Evolutionary conservation across 2,113 vertebrate species (phyloP).

Genomic region (Bambusicola thoracicus): DNA sequence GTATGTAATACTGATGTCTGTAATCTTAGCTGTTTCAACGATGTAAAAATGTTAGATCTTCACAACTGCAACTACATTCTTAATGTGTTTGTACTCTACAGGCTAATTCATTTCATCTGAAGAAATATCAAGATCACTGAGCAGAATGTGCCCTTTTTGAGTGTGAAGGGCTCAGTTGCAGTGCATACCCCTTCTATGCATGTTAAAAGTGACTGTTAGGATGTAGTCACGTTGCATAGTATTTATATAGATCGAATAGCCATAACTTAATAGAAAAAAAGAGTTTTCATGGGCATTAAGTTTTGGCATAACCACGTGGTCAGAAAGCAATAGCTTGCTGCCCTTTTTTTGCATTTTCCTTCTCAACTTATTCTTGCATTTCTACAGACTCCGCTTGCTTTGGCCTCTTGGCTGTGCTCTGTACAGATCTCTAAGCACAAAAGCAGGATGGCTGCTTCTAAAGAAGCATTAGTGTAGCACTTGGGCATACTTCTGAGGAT

Average conservation of each 20-base stretch:
- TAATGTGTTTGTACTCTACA: not conserved
- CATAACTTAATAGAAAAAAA: not conserved
- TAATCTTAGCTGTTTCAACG: not conserved
- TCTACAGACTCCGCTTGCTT: not conserved
- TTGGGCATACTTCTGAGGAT: not conserved
- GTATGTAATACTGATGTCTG: not conserved
- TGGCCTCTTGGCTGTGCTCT: not conserved
- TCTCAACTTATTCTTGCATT: accelerated
- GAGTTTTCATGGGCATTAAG: not conserved
- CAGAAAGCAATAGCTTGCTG: not conserved
- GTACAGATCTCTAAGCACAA: not conserved
- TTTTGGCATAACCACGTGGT: accelerated
- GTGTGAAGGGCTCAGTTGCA: not conserved
- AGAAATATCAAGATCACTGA: not conserved
- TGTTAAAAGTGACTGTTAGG: accelerated
- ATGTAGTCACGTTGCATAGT: accelerated
- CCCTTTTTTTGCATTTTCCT: not conserved
- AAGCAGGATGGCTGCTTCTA: too few species aligned
- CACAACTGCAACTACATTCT: accelerated
- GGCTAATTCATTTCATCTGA: not conserved
- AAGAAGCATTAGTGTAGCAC: not conserved
- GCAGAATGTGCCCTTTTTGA: not conserved
- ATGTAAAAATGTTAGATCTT: not conserved
- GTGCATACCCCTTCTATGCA: not conserved
- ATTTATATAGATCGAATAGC: not conserved